Evolutionary conservation across 2,888 invertebrate species (phyloP), one percentile per base, ranked within the genome.

Genomic region (Erebia aethiops): DNA sequence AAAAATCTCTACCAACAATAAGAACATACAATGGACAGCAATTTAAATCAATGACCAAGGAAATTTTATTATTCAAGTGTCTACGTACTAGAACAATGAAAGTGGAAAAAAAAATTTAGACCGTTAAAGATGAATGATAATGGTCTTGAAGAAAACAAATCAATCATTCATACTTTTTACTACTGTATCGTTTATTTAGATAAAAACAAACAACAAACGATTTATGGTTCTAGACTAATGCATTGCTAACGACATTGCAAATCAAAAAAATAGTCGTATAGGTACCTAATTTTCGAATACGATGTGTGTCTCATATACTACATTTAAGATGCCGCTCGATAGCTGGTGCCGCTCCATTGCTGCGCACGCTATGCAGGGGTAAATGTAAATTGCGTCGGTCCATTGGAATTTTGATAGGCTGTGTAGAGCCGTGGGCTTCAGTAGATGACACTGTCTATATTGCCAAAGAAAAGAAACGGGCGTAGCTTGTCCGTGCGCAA

Each of bases 1-100:
- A 67, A 74, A 71, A 68, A 58, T 64, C 52, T 60, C 61, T 51
- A 69, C 57, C 51, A 67, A 67, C 18, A 60, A 58, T 52, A 43
- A 16, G 16, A 16, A 16, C 14, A n/a, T 54, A 57, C 26, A 66
- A 69, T 69, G 69, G 67, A 64, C 60, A 52, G 58, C 66, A 63
- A 67, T 52, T 71, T 35, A 51, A 60, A 66, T 68, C 65, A 66
- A 66, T 49, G 60, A 67, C 51, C 66, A 67, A n/a, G 26, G 21
- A 70, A 62, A 65, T 68, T 21, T 61, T 62, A n/a, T 68, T 66
- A 69, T 60, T n/a, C n/a, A 60, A 61, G 46, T 8, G 54, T 49
- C 43, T 69, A 57, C 58, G 49, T 8, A 54, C 14, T 60, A 26
- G 18, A 69, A 41, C 49, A 54, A 64, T 58, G 54, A 41, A 70